Percentiles rank a stretch among this genome's conserved stretches.
Conservation (phyloP, 2,797 vertebrate genomes). For the Rhinophrynus dorsalis region DNA sequence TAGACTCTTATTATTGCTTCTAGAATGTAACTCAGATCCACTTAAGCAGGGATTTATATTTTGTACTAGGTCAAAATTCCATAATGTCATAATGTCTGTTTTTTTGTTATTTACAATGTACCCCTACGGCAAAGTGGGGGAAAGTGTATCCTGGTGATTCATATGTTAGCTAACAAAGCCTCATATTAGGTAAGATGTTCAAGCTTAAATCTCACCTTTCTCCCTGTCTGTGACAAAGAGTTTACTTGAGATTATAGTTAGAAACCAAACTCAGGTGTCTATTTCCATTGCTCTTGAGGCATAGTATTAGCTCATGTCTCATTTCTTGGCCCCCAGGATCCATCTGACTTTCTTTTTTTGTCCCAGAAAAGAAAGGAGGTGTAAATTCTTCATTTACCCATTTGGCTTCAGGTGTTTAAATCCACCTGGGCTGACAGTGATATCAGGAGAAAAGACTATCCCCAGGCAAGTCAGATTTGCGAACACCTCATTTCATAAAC, state of each 20-base stretch:
- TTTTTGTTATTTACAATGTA: too few relatives aligned
- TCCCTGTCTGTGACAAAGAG: background rate
- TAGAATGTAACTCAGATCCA: too few relatives aligned
- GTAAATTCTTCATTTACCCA: background rate
- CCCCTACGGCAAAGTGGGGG: too few relatives aligned
- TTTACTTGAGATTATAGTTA: background rate
- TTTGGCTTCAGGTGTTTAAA: conserved; percentile 3
- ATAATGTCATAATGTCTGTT: too few relatives aligned
- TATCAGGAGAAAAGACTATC: background rate
- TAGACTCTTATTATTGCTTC: too few relatives aligned
- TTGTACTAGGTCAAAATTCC: background rate
- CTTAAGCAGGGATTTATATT: too few relatives aligned
- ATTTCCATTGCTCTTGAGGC: conserved; percentile 1
- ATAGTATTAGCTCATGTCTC: conserved; percentile 4
- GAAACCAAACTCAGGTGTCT: background rate
- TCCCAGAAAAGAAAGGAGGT: background rate
- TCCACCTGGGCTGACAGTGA: conserved; percentile 8
- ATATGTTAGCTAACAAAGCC: background rate
- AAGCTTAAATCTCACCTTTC: background rate
- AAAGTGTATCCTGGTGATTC: too few relatives aligned
- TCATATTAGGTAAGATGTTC: background rate
- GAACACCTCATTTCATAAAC: background rate
- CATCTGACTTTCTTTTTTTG: background rate
- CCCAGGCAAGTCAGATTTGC: background rate
- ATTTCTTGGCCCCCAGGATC: background rate